Evolutionary conservation across 2,113 vertebrate species (phyloP), one percentile per base, ranked within the genome.

Genomic region (Leuciscus idus): DNA sequence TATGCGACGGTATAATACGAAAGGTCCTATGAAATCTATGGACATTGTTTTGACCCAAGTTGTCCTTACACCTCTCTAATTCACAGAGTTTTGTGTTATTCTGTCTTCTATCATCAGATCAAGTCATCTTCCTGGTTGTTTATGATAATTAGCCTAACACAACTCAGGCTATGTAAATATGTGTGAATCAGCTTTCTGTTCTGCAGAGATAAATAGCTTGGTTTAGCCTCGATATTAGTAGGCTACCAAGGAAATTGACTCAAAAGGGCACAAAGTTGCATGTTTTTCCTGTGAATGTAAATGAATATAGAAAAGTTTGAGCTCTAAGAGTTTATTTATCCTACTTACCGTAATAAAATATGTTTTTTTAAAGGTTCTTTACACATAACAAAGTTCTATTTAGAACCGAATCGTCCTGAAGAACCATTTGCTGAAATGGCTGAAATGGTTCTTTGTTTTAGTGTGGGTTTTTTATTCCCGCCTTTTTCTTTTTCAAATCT

Each of bases 111-210:
- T 68, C 43, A 68, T 30, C 43, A 50, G 62, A 68, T 33, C 43
- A 68, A 33, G 10, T 82, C 17, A 43, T 50, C 17, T 50, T 68
- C n/a, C 26, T 21, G 4, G 13, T 82, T 68, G 46, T 52, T 82
- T 82, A 82, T 68, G 19, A 23, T 50, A 50, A 82, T 82, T 39
- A 39, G 6, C 36, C 33, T 82, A 82, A 66, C 59, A 82, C n/a
- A 68, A 33, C 80, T 30, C 26, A 10, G 61, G 80, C 43, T 68
- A 68, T 68, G 61, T 50, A 52, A 82, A 82, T 82, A 82, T 68
- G 39, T 66, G 80, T 50, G 43, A 50, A 82, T 48, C 62, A 33
- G 59, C 80, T 46, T 39, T 82, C 36, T 82, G 80, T 82, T 82
- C 61, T 8, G 46, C 43, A 50, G 43, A 82, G 80, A 82, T 82